Conservation (phyloP, 2,113 vertebrate genomes). For the Pelmatolapia mariae region DNA sequence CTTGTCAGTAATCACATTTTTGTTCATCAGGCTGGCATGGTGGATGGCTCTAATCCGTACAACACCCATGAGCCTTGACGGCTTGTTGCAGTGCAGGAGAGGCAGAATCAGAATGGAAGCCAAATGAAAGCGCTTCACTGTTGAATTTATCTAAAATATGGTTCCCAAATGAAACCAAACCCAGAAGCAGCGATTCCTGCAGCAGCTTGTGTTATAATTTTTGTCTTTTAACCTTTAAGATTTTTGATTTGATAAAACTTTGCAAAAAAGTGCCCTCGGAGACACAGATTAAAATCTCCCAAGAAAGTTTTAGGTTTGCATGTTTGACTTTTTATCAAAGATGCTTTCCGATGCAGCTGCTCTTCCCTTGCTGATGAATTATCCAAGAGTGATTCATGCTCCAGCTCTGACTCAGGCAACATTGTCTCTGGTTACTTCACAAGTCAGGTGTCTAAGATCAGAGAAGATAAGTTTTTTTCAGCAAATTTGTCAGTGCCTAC, state of each 20-base stretch:
- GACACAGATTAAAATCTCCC: not conserved
- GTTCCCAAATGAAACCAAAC: not conserved
- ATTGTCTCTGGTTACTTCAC: not conserved
- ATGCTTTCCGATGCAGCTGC: not conserved
- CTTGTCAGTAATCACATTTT: not conserved
- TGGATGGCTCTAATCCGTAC: not conserved
- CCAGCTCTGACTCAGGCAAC: not conserved
- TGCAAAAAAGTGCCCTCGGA: not conserved
- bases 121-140: not conserved
- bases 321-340: not conserved
- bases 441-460: not conserved
- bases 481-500: not conserved
- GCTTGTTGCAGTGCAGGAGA: not conserved
- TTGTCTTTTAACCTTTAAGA: not conserved
- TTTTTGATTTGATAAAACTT: not conserved
- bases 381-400: not conserved
- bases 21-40: not conserved
- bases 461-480: not conserved
- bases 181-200: not conserved
- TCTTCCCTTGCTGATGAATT: not conserved
- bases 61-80: not conserved
- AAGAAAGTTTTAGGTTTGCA: not conserved
- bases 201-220: not conserved
- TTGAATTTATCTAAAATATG: not conserved
- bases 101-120: not conserved